Evolutionary conservation across 2,113 vertebrate genomes (phyloP).

Genomic region (Pluvialis apricaria): DNA sequence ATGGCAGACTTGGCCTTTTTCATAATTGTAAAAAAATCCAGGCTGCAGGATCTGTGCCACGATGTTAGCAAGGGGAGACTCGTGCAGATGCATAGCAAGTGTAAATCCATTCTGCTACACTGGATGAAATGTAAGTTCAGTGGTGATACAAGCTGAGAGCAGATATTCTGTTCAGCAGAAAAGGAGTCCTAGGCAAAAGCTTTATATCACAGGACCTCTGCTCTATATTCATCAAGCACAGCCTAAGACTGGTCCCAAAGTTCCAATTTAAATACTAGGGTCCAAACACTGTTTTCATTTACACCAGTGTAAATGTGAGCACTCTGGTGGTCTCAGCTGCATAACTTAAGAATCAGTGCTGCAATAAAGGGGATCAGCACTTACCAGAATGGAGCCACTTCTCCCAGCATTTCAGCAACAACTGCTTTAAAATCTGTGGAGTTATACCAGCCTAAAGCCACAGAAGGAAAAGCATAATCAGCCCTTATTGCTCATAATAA

Average conservation of each 20-base stretch:
- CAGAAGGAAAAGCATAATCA: constrained; percentile 44
- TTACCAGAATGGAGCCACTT: neutral
- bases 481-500: neutral
- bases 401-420: neutral
- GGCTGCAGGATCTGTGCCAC: neutral
- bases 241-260: neutral
- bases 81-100: neutral
- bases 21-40: neutral
- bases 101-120: neutral
- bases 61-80: neutral
- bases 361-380: neutral
- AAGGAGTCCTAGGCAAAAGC: neutral
- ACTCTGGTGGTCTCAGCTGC: neutral
- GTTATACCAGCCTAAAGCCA: neutral
- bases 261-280: neutral
- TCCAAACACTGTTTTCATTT: neutral
- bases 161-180: neutral
- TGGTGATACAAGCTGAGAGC: neutral
- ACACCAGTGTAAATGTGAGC: neutral
- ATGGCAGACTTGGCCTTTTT: neutral
- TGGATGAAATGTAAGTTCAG: neutral
- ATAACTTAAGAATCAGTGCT: neutral
- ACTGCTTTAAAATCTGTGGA: constrained; percentile 20
- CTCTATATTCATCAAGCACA: no score
- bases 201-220: neutral